Percentiles rank a stretch among this genome's conserved stretches.
Conservation (phyloP, 2,113 vertebrate species). For the Cochlearius cochlearius region DNA sequence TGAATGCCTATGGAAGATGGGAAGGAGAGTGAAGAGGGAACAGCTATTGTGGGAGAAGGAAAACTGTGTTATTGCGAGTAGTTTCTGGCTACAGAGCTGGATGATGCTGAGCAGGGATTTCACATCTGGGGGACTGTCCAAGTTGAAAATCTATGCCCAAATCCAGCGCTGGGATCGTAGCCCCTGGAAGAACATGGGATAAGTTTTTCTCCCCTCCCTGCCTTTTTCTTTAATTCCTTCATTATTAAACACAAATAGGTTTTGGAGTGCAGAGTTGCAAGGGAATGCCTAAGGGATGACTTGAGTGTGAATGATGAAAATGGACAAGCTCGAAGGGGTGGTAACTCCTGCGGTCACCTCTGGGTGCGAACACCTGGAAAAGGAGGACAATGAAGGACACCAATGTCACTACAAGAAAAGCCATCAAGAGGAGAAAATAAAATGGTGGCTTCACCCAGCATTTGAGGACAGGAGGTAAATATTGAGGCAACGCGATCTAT, state of each 20-base stretch:
- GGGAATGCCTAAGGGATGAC: neutral
- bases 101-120: neutral
- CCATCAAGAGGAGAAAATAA: neutral
- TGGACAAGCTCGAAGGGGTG: neutral
- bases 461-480: neutral
- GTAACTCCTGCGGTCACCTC: fast-evolving
- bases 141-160: neutral
- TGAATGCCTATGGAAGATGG: neutral
- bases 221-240: neutral
- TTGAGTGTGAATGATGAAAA: neutral
- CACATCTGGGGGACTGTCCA: fast-evolving
- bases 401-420: neutral
- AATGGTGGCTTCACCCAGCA: neutral
- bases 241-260: neutral
- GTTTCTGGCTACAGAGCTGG: neutral
- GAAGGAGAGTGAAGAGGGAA: neutral
- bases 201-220: neutral
- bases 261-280: neutral
- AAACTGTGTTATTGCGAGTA: neutral
- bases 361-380: neutral
- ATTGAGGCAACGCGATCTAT: neutral
- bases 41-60: neutral
- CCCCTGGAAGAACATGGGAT: neutral
- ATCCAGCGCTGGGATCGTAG: neutral
- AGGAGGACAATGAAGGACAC: neutral